Evolutionary conservation across 2,113 vertebrate species (phyloP), one percentile per base, ranked within the genome.

Genomic region (Seriola dumerili): DNA sequence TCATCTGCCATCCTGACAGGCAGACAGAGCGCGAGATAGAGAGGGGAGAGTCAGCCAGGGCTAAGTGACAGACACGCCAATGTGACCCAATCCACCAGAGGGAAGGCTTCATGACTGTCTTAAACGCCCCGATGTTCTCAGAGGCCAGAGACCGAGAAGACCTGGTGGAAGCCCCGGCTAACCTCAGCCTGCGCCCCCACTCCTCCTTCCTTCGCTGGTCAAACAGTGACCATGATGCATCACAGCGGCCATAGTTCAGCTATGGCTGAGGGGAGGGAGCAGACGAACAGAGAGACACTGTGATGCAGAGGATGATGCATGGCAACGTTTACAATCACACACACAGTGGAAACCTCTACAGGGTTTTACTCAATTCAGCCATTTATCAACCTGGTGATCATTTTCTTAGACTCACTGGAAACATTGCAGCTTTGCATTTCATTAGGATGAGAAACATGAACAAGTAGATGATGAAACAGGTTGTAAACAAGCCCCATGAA

Each of bases 1-100:
- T 89, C 89, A 89, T 90, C 78, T 90, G 84, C 85, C 80, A 68
- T 84, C 63, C 79, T 94, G 90, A 93, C 87, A 91, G 83, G 85
- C 85, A 87, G 70, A 84, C 79, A 76, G 79, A 88, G 69, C 52
- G 72, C 32, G 73, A 79, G 87, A 72, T n/a, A 17, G 76, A 71
- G 80, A 61, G 86, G 50, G 63, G 70, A 82, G 81, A 78, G 80
- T 55, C 73, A 81, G 67, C 59, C 65, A 46, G 76, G 88, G 88
- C 61, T 83, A 82, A 90, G 88, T 90, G 89, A 91, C 90, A 94
- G 90, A 62, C 86, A 83, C 46, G 34, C 66, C 86, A 74, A 50
- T 38, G 76, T 78, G 86, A 83, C 58, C 78, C 82, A n/a, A 36
- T 76, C 59, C 63, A 74, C 90, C 86, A 55, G 85, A 85, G 84